Base-by-base conservation (phyloP, 2,797 vertebrate species). In the Eurystomus glaucurus region DNA sequence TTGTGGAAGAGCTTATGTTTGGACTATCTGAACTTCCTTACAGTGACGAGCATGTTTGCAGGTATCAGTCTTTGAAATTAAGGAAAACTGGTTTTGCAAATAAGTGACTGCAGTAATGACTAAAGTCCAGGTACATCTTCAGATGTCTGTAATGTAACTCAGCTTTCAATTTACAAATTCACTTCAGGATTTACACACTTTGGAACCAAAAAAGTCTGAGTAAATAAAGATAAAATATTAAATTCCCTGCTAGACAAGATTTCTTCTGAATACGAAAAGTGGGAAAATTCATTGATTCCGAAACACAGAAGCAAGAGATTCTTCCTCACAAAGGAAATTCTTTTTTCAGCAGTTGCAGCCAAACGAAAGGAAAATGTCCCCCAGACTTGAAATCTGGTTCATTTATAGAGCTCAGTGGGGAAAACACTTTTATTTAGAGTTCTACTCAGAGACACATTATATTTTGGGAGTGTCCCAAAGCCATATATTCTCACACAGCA, bases 161-260 rank as follows among this genome's bases (percentile, higher is more conserved):
- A 71, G 4, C 14, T 88, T 90, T 21, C 33, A 85, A 45, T 76
- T 75, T 84, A 84, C 20, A 81, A 39, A 79, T 54, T 65, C 33
- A 62, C 9, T 86, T 85, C 26, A 58, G 41, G 6, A 15, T 71
- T 82, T 91, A 75, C 28, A 19, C 11, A 79, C 5, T 28, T 35
- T 57, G 16, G 31, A 88, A 90, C 14, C 4, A 65, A 79, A 87
- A 71, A 5, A 0, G 5, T n/a, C 26, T 58, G 11, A 81, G 61
- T 21, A 93, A 95, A 86, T 78, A 88, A 84, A 90, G 51, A 80
- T 20, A 83, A 85, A 68, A 80, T 55, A 26, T 66, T 74, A 31
- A 18, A 71, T 60, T 86, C 1, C 23, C 11, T 25, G 5, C 6
- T 64, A 64, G 61, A 31, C 9, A 39, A 81, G 22, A 61, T 14